Base-by-base conservation (phyloP, 1,140 invertebrate species). In the Drosophila insularis region DNA sequence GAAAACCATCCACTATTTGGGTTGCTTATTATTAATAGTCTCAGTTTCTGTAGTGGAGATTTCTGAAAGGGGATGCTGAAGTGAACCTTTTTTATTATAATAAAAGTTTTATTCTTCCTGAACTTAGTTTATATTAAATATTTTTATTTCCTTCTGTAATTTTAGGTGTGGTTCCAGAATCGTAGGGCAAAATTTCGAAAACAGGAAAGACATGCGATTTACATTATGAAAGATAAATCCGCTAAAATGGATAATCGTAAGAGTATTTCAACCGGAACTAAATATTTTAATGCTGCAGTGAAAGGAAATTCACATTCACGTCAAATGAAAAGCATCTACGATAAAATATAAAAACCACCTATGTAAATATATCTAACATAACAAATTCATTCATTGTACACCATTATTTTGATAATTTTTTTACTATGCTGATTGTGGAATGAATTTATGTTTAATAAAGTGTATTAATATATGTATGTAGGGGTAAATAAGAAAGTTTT, bases 91-190 rank as follows among this genome's bases (percentile, higher is more conserved):
- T 5, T 21, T 27, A 27, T 27, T 27, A 5, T 27, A 27, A 54
- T 43, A 40, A 56, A 37, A 11, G 10, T 59, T 11, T 46, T n/a
- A 21, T 2, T 2, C 21, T 21, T 1, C 21, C 21, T 21, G 2
- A 21, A 21, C 21, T 21, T 21, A 21, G 21, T 21, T 21, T 21
- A 21, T 21, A 21, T 23, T 4, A 3, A 60, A 27, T 17, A 27
- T 17, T 35, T 8, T 14, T 31, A 39, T 35, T 53, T 17, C 21
- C 21, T 2, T 21, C 27, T 46, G n/a, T 56, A 43, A 13, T 68
- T 75, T 23, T n/a, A 89, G 85, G 85, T 89, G 13, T 89, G 85
- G 85, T 89, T 89, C 54, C 84, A 89, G 43, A 87, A 87, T 37
- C 68, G 84, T 19, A 74, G 84, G 40, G 85, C 85, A 1, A 89